phyloP scores from a whole-genome alignment of 1,140 invertebrate genomes.

The Drosophila ercepeae region DNA sequence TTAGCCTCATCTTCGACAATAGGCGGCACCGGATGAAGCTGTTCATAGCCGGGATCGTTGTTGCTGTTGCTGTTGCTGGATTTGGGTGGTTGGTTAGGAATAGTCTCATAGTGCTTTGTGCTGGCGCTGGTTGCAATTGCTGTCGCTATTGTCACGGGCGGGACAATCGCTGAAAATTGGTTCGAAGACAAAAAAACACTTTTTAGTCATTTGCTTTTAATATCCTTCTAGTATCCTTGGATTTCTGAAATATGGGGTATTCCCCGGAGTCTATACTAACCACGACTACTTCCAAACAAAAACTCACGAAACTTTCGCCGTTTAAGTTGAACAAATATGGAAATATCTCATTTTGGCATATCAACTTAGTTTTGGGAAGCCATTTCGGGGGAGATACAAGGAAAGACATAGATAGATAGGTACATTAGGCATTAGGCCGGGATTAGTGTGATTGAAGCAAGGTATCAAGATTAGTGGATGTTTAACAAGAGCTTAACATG shows the following conservation, averaged over 20 bases:
- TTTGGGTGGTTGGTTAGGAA: slow-evolving; percentile 56
- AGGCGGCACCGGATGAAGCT: slow-evolving; percentile 62
- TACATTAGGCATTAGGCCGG: slow-evolving; percentile 48
- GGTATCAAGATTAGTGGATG: neutral
- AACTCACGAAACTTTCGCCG: slow-evolving; percentile 72
- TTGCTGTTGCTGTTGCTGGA: slow-evolving; percentile 66
- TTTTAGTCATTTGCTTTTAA: slow-evolving; percentile 16
- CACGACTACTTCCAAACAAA: slow-evolving; percentile 78
- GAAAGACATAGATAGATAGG: slow-evolving; percentile 56
- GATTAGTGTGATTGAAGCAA: slow-evolving; percentile 8
- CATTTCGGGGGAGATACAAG: slow-evolving; percentile 46
- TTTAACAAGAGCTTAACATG: neutral
- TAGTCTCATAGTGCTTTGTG: slow-evolving; percentile 81
- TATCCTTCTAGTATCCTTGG: neutral
- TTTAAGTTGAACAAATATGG: slow-evolving; percentile 60
- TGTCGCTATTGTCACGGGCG: slow-evolving; percentile 35
- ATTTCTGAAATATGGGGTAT: neutral
- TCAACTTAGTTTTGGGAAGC: slow-evolving; percentile 61
- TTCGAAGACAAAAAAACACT: neutral
- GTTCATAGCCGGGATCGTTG: slow-evolving; percentile 88
- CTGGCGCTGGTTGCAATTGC: slow-evolving; percentile 30
- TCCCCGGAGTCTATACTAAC: slow-evolving; percentile 62
- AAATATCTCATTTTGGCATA: slow-evolving; percentile 80
- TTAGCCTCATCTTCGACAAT: slow-evolving; percentile 56
- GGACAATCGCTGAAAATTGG: slow-evolving; percentile 34